Evolutionary conservation across 2,888 invertebrate species (phyloP), one percentile per base, ranked within the genome.

Genomic region (Eledona agricola): DNA sequence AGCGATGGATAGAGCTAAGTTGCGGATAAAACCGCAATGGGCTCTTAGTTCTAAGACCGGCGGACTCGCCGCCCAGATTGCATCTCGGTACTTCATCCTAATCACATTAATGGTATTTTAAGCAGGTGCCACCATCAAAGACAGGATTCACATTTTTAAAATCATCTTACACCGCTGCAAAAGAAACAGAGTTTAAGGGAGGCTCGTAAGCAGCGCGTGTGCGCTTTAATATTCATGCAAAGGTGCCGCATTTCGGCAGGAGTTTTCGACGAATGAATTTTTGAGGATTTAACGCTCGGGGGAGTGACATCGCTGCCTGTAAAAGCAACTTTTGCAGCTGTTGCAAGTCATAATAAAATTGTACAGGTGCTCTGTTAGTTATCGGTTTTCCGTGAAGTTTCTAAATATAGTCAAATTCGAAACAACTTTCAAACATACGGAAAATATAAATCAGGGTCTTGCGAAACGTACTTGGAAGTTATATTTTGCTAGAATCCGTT

Each of bases 61-160:
- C 47, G 47, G 47, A 29, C 13, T 19, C 19, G 31, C 51, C 51
- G 46, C 32, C 45, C 26, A 23, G 26, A 38, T 38, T 28, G 31
- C 38, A 52, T 52, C 46, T 17, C 37, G 38, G 13, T 28, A 46
- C 45, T 38, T 46, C 51, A 52, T 52, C 7, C 29, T 52, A 51
- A 45, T 46, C 32, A 35, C 37, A 31, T 51, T 42, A 42, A 40
- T 13, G 40, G 12, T 40, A 22, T 23, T 22, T 32, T 34, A 32
- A 32, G 10, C 31, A 23, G 31, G 16, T 17, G 19, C 23, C 19
- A 45, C 25, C 31, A 32, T 32, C 16, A 25, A 32, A 13, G 17
- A 16, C 23, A 23, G 11, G n/a, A 22, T 31, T 42, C 42, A 42
- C 42, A 42, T 42, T 28, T 16, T 40, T 11, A 28, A 10, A 38